Percentiles rank a stretch among this genome's conserved stretches.
Evolutionary conservation across 2,797 vertebrate genomes (phyloP).

Genomic region (Aldrovandia affinis): DNA sequence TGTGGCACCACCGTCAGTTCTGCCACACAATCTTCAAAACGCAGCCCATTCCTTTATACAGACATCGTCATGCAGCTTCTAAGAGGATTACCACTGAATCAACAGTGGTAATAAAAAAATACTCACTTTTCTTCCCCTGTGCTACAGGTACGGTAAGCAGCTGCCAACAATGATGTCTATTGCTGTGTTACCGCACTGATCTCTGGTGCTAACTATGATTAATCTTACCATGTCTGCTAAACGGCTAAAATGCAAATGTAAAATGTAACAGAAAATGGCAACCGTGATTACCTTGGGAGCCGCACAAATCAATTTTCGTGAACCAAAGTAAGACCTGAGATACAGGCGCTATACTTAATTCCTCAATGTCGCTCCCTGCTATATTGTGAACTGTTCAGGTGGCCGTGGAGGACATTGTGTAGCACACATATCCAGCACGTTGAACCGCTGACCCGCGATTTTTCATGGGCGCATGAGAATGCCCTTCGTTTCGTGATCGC

Average conservation of each 20-base stretch:
- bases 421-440: neutral
- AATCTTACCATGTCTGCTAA: too few species aligned
- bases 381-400: neutral
- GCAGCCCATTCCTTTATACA: neutral
- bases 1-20: neutral
- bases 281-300: neutral
- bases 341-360: neutral
- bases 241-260: too few species aligned
- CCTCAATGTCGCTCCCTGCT: neutral
- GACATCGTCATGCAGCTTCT: neutral
- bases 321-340: neutral
- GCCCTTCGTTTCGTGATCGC: neutral
- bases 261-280: conserved; percentile 6
- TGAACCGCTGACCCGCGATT: neutral
- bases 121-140: too few species aligned
- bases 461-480: neutral
- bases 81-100: neutral
- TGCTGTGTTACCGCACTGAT: too few species aligned
- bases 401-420: neutral
- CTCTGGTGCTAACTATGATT: too few species aligned
- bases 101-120: too few species aligned
- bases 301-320: neutral
- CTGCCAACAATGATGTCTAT: too few species aligned
- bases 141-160: too few species aligned
- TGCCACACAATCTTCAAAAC: neutral